phyloP scores from a whole-genome alignment of 2,113 vertebrate genomes.

The Rhegmatorhina hoffmannsi region DNA sequence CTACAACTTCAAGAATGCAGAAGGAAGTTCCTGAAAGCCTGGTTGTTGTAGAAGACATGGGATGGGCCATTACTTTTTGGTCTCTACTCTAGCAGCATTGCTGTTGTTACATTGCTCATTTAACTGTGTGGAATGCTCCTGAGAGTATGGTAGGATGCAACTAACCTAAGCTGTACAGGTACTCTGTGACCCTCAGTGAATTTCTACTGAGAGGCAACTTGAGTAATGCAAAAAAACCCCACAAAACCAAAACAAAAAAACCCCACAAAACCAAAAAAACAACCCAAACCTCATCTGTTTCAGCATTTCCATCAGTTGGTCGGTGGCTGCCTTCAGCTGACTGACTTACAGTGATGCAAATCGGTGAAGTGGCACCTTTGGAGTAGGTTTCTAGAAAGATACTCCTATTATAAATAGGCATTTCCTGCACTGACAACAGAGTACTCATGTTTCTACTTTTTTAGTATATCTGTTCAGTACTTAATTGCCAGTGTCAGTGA shows the following conservation, averaged over 20 bases:
- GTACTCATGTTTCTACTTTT: accelerated
- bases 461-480: neutral
- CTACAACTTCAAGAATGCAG: neutral
- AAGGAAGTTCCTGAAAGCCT: neutral
- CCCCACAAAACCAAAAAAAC: too few relatives aligned
- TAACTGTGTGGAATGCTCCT: neutral
- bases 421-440: neutral
- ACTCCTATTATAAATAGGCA: neutral
- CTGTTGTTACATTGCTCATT: neutral
- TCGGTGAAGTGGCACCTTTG: neutral
- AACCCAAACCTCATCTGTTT: neutral
- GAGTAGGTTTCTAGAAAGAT: neutral
- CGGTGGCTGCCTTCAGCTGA: neutral
- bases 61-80: neutral
- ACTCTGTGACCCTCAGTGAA: neutral
- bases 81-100: neutral
- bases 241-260: too few relatives aligned
- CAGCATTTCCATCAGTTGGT: neutral
- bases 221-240: neutral
- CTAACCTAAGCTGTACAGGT: neutral
- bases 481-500: neutral
- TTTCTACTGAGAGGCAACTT: neutral
- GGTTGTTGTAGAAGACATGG: neutral
- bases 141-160: neutral
- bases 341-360: neutral